A percentile compares a stretch with the other conserved stretches of the same genome.
Evolutionary conservation across 2,797 vertebrate genomes (phyloP).

Genomic region (Borostomias antarcticus): DNA sequence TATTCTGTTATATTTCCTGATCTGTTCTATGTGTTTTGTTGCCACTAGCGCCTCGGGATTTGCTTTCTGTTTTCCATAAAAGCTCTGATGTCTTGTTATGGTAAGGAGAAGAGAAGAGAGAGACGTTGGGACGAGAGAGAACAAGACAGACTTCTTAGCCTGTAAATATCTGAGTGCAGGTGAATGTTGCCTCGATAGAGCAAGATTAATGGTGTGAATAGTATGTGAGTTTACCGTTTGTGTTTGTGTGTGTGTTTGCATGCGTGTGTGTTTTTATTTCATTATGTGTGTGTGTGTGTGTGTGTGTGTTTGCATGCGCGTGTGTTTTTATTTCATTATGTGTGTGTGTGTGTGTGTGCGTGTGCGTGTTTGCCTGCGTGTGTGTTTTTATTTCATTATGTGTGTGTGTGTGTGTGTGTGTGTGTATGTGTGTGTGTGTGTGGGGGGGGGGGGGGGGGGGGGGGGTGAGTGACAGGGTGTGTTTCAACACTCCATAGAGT

Average conservation of each 20-base stretch:
- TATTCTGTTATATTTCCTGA: slow-evolving; percentile 19
- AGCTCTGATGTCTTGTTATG: not conserved
- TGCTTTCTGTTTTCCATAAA: not conserved
- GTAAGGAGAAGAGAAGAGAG: not conserved
- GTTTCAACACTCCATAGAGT: slow-evolving; percentile 30
- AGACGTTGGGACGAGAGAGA: too few relatives aligned
- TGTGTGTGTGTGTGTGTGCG: slow-evolving; percentile 2
- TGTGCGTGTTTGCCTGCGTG: not conserved
- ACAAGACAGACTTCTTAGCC: not conserved
- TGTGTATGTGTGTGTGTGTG: slow-evolving; percentile 1
- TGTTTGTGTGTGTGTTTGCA: slow-evolving; percentile 21
- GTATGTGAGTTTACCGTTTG: slow-evolving; percentile 19
- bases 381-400: not conserved
- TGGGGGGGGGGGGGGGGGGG: too few relatives aligned
- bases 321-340: slow-evolving; percentile 11
- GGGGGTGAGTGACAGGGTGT: slow-evolving; percentile 26
- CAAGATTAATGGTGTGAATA: slow-evolving; percentile 5
- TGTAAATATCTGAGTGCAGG: not conserved
- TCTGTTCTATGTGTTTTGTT: slow-evolving; percentile 9
- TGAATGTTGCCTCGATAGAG: not conserved
- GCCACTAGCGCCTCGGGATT: slow-evolving; percentile 16
- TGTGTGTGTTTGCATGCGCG: not conserved
- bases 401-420: slow-evolving; percentile 19
- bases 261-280: slow-evolving; percentile 30
- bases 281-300: slow-evolving; percentile 17